phyloP scores from a whole-genome alignment of 2,113 vertebrate genomes.

The Cisticola juncidis region DNA sequence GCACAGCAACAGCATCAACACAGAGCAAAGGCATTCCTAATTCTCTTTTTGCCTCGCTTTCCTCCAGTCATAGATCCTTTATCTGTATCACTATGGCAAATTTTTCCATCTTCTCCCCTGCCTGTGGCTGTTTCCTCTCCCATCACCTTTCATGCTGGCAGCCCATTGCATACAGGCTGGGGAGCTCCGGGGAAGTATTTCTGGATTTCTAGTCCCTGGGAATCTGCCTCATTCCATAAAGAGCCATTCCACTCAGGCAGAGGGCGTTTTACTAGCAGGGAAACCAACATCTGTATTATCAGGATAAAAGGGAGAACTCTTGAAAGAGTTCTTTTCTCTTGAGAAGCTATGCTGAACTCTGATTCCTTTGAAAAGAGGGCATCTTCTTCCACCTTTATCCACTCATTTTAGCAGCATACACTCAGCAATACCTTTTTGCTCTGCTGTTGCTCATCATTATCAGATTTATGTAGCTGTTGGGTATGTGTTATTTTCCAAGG shows the following conservation, averaged over 20 bases:
- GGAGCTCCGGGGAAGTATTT: background rate
- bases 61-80: background rate
- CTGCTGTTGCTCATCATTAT: slow-evolving; percentile 6
- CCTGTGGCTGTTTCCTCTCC: background rate
- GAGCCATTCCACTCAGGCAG: background rate
- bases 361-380: background rate
- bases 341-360: background rate
- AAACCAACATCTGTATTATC: background rate
- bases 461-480: slow-evolving; percentile 28
- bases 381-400: background rate
- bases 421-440: background rate
- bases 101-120: background rate
- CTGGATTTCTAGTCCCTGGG: background rate
- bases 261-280: background rate
- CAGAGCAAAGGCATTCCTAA: background rate
- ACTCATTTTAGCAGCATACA: background rate
- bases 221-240: background rate
- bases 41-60: background rate
- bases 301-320: background rate
- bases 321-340: background rate
- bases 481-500: slow-evolving; percentile 34
- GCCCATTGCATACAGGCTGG: background rate
- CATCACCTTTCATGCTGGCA: background rate
- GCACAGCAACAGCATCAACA: background rate
- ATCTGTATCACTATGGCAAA: accelerated